Evolutionary conservation across 2,888 invertebrate genomes (phyloP).

Genomic region (Lamproptera curius): DNA sequence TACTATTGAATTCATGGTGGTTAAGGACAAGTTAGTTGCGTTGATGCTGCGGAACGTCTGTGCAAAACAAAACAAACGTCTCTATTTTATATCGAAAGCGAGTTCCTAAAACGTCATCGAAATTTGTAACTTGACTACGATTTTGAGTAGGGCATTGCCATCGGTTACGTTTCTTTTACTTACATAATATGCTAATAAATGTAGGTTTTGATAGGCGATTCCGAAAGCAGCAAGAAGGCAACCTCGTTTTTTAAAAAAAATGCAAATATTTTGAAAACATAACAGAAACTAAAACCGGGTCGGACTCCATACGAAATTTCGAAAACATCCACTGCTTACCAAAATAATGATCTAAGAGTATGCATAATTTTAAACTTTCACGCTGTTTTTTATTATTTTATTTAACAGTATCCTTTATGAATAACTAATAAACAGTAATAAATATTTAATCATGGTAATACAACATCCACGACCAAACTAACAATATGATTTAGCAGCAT

Average conservation of each 20-base stretch:
- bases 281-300: no score
- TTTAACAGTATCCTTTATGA: no score
- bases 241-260: constrained; percentile 3
- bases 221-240: constrained; percentile 7
- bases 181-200: constrained; percentile 29
- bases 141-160: constrained; percentile 32
- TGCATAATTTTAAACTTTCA: no score
- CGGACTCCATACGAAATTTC: no score
- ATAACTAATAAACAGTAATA: no score
- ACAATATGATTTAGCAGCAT: no score
- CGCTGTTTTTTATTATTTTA: no score
- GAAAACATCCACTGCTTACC: no score
- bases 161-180: constrained; percentile 28
- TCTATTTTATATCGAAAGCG: constrained; percentile 55
- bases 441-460: no score
- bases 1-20: constrained; percentile 24
- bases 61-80: constrained; percentile 35
- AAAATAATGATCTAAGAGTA: no score
- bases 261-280: constrained; percentile 11
- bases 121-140: constrained; percentile 39
- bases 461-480: no score
- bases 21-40: constrained; percentile 21
- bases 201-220: constrained; percentile 7
- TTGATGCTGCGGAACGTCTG: constrained; percentile 38
- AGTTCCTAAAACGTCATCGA: constrained; percentile 39